Evolutionary conservation across 2,797 vertebrate genomes (phyloP).

Genomic region (Cuculus canorus): DNA sequence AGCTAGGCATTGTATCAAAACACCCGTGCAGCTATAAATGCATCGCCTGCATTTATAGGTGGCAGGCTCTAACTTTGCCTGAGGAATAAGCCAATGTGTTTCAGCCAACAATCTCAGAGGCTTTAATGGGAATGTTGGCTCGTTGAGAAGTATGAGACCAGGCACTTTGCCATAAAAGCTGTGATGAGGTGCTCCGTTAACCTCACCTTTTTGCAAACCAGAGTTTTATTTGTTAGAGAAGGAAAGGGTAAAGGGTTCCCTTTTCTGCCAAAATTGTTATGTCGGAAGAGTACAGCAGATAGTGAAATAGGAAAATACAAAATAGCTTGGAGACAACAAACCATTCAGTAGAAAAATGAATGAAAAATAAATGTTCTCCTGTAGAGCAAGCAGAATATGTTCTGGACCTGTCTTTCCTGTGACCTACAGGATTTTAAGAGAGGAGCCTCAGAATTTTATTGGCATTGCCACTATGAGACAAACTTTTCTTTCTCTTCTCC

Average conservation of each 20-base stretch:
- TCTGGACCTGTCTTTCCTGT: constrained; percentile 76
- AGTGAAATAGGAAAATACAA: constrained; percentile 2
- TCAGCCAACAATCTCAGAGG: not conserved
- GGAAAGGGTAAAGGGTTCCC: not conserved
- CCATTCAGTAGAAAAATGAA: constrained; percentile 54
- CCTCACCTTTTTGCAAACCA: not conserved
- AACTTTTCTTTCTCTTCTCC: constrained; percentile 80
- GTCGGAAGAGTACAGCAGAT: not conserved
- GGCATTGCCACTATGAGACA: constrained; percentile 80
- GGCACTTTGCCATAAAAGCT: not conserved
- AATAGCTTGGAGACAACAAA: not conserved
- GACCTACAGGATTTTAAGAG: constrained; percentile 90
- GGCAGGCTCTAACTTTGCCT: not conserved
- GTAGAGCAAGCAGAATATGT: constrained; percentile 64
- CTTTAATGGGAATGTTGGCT: constrained; percentile 23
- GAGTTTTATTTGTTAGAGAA: not conserved
- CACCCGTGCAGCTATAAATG: not conserved
- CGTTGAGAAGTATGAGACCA: not conserved
- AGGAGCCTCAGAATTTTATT: constrained; percentile 83
- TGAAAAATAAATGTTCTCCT: constrained; percentile 37
- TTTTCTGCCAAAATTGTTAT: not conserved
- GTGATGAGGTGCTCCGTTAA: not conserved
- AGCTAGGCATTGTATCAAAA: not conserved
- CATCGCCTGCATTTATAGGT: rapidly evolving
- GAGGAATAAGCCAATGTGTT: not conserved